phyloP scores from a whole-genome alignment of 2,113 vertebrate species.

The Mustela nigripes region DNA sequence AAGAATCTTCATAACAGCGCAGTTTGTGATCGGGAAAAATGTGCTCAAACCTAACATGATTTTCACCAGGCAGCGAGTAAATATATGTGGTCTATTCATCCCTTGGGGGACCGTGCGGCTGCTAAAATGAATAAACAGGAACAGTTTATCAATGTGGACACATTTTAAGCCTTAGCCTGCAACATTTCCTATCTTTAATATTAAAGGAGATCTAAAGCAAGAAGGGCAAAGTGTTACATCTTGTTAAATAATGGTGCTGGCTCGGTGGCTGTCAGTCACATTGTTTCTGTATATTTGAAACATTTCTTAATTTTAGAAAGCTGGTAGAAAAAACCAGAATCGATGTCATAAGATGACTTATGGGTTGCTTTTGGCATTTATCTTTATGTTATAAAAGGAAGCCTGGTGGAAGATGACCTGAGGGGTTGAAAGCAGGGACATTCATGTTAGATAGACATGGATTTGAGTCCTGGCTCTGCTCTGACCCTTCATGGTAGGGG shows the following conservation, averaged over 20 bases:
- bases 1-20: neutral
- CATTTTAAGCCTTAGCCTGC: neutral
- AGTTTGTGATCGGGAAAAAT: neutral
- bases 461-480: neutral
- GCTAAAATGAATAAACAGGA: neutral
- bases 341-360: neutral
- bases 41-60: neutral
- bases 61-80: neutral
- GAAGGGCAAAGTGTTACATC: neutral
- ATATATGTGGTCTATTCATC: neutral
- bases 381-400: neutral
- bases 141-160: neutral
- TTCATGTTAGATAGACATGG: neutral
- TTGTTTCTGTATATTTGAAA: neutral
- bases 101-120: neutral
- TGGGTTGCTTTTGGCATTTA: neutral
- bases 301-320: conserved; percentile 5
- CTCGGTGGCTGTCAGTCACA: neutral
- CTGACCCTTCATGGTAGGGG: neutral
- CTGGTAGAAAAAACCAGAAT: neutral
- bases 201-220: conserved; percentile 20
- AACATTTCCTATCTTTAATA: neutral
- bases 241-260: neutral
- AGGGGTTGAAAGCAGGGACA: neutral
- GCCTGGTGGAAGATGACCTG: neutral